Evolutionary conservation across 2,797 vertebrate species (phyloP).

Genomic region (Amniataba percoides): DNA sequence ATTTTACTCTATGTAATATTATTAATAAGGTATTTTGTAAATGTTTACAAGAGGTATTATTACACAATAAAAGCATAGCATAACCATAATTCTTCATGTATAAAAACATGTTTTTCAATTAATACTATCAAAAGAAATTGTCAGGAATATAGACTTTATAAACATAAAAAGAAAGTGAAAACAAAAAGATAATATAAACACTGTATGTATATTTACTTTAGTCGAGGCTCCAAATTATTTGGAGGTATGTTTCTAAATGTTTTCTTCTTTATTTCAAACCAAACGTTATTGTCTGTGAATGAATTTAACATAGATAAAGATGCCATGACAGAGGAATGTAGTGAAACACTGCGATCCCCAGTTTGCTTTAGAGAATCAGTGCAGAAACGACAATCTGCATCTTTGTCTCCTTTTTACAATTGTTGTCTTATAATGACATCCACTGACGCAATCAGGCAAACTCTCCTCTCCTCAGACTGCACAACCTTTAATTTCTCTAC

Average conservation of each 20-base stretch:
- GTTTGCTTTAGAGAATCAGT: constrained; percentile 45
- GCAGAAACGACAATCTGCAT: constrained; percentile 66
- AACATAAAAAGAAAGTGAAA: too few relatives aligned
- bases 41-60: not conserved
- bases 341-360: too few relatives aligned
- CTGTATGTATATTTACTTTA: too few relatives aligned
- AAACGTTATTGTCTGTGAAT: not conserved
- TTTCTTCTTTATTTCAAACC: too few relatives aligned
- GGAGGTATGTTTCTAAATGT: too few relatives aligned
- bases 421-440: constrained; percentile 59
- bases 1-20: not conserved
- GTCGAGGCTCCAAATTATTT: too few relatives aligned
- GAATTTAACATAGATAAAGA: not conserved
- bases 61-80: not conserved
- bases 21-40: not conserved
- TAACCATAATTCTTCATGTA: not conserved
- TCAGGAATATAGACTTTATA: too few relatives aligned
- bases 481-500: not conserved
- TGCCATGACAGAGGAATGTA: too few relatives aligned
- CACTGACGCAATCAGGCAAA: constrained; percentile 48
- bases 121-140: too few relatives aligned
- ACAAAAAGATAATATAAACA: too few relatives aligned
- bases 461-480: constrained; percentile 15
- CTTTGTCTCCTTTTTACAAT: constrained; percentile 54
- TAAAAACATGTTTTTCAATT: too few relatives aligned